Evolutionary conservation across 2,888 invertebrate species (phyloP).

Genomic region (Drosophila macrospina): DNA sequence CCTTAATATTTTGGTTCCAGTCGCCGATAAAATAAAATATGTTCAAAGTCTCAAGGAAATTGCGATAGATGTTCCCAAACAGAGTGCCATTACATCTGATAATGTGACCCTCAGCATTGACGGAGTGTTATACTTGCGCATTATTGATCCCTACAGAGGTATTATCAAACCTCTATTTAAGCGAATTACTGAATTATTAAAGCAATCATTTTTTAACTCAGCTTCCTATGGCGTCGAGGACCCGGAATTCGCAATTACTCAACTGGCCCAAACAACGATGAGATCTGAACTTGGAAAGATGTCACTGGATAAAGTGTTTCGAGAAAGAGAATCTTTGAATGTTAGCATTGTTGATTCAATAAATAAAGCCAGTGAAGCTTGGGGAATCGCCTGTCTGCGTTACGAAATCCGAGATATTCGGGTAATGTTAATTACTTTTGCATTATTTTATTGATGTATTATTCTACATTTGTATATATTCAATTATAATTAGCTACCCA

Average conservation of each 20-base stretch:
- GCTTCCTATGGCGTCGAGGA: conserved; percentile 99
- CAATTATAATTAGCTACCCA: conserved; percentile 89
- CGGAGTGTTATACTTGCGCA: conserved; percentile 97
- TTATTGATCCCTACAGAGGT: conserved; percentile 96
- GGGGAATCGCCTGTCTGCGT: conserved; percentile 98
- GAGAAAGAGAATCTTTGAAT: conserved; percentile 98
- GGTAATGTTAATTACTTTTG: conserved; percentile 42
- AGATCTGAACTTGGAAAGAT: conserved; percentile 99
- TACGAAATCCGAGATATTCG: conserved; percentile 93
- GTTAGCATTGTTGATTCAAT: conserved; percentile 97
- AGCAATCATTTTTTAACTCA: conserved; percentile 55
- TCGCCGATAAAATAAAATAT: conserved; percentile 97
- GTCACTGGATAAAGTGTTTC: conserved; percentile 97
- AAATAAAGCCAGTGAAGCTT: conserved; percentile 98
- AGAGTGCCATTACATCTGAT: conserved; percentile 98
- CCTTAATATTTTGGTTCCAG: conserved; percentile 95
- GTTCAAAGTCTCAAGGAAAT: conserved; percentile 99
- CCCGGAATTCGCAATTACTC: conserved; percentile 99
- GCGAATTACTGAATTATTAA: neutral
- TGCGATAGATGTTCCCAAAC: conserved; percentile 99
- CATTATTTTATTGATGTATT: neutral
- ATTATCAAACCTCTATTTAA: conserved; percentile 1
- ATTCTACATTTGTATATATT: neutral
- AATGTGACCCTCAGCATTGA: conserved; percentile 98
- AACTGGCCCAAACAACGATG: conserved; percentile 99